Evolutionary conservation across 2,113 vertebrate species (phyloP).

Genomic region (Tragelaphus strepsiceros): DNA sequence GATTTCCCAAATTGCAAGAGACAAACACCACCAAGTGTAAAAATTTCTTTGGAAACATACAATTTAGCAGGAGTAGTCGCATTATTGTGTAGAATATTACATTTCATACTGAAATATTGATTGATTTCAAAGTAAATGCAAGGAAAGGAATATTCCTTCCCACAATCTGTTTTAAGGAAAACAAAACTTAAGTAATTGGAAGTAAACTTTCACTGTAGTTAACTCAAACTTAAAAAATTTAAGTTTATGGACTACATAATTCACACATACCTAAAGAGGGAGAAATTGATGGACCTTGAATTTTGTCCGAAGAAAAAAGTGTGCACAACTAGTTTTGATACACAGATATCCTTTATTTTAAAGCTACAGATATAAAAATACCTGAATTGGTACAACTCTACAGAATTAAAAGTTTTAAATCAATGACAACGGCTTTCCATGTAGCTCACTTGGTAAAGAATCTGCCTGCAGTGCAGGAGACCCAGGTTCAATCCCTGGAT

Average conservation of each 20-base stretch:
- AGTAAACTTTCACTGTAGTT: not conserved
- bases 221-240: slow-evolving; percentile 29
- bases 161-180: not conserved
- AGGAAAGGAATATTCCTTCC: slow-evolving; percentile 18
- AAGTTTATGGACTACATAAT: slow-evolving; percentile 24
- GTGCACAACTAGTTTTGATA: not conserved
- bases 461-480: not conserved
- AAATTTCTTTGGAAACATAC: slow-evolving; percentile 65
- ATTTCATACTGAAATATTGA: slow-evolving; percentile 28
- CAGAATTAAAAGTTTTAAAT: not conserved
- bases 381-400: not conserved
- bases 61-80: slow-evolving; percentile 46
- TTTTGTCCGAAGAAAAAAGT: not conserved
- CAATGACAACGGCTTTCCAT: not conserved
- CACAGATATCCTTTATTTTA: not conserved
- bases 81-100: slow-evolving; percentile 1
- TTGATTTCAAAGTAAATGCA: not conserved
- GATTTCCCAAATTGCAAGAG: slow-evolving; percentile 18
- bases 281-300: not conserved
- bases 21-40: not conserved
- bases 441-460: not conserved
- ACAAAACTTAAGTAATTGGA: slow-evolving; percentile 20
- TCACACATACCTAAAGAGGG: slow-evolving; percentile 35
- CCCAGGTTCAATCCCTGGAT: not conserved
- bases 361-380: not conserved